Base-by-base conservation (phyloP, 2,888 invertebrate species). In the Sphinx pinastri region DNA sequence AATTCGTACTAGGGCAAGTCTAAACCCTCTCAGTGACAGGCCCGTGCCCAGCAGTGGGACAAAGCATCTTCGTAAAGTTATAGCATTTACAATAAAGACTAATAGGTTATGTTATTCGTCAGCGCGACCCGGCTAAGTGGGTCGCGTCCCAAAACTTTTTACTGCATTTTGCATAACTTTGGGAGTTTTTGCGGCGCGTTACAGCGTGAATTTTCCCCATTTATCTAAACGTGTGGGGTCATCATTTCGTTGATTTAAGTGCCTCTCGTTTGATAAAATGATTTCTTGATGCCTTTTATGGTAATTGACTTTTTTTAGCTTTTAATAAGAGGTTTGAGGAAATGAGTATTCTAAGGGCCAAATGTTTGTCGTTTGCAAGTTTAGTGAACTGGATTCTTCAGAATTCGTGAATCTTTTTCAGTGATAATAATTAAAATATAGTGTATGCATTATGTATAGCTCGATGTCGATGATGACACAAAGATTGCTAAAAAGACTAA, bases 111-210 rank as follows among this genome's bases (percentile, higher is more conserved):
- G 11, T 11, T 55, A 16, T 19, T 11, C 8, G 45, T 45, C 16
- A 60, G 45, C 60, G 16, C 11, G 60, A 55, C 60, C 47, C 63
- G 63, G 16, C 55, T 25, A 63, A 63, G 63, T 63, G 49, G 63
- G 63, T 63, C 63, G 63, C 49, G 49, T 49, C 49, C 63, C 47
- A 11, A 63, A 63, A 63, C 63, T 63, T 63, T 63, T 63, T 63
- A 63, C 63, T 63, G 63, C 63, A 63, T 63, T 63, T 63, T 63
- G 49, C 63, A 63, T 63, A 63, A 49, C 63, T 63, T 63, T 49
- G 13, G 47, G 49, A 16, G 19, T 63, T 63, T 63, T 47, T 47
- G 10, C 16, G 60, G 63, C 19, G 16, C 63, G 63, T 49, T 19
- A 63, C 63, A 63, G 5, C 19, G 47, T 19, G 16, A 63, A 63